Base-by-base conservation (phyloP, 1,140 invertebrate species). In the Oncopeltus fasciatus region DNA sequence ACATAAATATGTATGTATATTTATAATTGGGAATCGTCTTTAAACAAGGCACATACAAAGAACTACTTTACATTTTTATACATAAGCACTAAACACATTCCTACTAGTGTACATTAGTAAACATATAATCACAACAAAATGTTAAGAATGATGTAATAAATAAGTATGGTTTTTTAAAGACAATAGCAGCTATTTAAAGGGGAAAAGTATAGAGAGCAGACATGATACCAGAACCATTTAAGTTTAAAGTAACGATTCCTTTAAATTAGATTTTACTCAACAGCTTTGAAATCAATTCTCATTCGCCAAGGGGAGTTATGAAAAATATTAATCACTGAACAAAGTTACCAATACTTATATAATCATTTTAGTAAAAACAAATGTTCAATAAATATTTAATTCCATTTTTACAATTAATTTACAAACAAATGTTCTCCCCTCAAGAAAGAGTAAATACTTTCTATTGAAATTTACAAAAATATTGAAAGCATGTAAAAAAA, bases 41-140 rank as follows among this genome's bases (percentile, higher is more conserved):
- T 63, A 66, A 66, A 66, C 65, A 66, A 66, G 65, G 65, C 65
- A 66, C 65, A 66, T 66, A 66, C 57, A 66, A 66, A 62, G 58
- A 65, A 65, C 65, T 66, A 66, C 65, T 66, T n/a, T 66, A 66
- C 65, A 66, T 61, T 28, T 63, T 61, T 63, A 51, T 65, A 66
- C 65, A 66, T 61, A 66, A 66, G 57, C 62, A 64, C 60, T 64
- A 66, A 60, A 64, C 58, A 53, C 49, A 65, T 59, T 59, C 57
- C 64, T 60, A 62, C 60, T 27, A 62, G 64, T 65, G n/a, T 63
- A 63, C 62, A 63, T 49, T 59, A 47, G 21, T 28, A 61, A 61
- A 60, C 46, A 60, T 53, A 47, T 47, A 59, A 59, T 64, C 59
- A 64, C 57, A 64, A 44, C 26, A 59, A 57, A n/a, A n/a, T 51